Base-by-base conservation (phyloP, 2,888 invertebrate genomes). In the Drosophila leonis region DNA sequence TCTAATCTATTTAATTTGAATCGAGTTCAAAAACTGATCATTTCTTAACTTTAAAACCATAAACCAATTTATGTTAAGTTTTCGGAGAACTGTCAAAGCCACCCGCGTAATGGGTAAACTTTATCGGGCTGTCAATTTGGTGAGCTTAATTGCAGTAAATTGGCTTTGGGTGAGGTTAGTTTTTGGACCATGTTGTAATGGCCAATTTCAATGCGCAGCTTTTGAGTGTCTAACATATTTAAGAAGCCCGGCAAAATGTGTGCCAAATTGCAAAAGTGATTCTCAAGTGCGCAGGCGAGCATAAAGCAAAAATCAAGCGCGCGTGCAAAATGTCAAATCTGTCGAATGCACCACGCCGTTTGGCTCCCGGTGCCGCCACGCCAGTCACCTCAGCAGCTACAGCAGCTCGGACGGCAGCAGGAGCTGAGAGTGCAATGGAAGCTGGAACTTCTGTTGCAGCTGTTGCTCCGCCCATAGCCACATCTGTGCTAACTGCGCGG, bases 291-390 rank as follows among this genome's bases (percentile, higher is more conserved):
- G 44, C 44, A 48, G 46, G 37, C 48, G 12, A 63, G 64, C 78
- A 65, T 63, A 41, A 48, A 54, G 61, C 61, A 55, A 42, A 61
- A 62, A 20, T 27, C 20, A 54, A 56, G 29, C 52, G 31, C 39
- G 73, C 55, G 70, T 55, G 65, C 71, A 82, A 76, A 60, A 91
- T 90, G 92, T 91, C 91, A 18, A 87, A 85, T 72, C 73, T 75
- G 52, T 75, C 83, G 68, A 84, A 82, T 68, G 67, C 68, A 27
- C 70, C 83, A 59, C 83, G 90, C 27, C 90, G 90, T 27, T 12
- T 82, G 68, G 86, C 82, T 44, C 90, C 91, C 18, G 91, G 91
- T n/a, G 72, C 78, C n/a, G 91, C 91, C 24, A 82, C 88, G 63
- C 88, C 87, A 60, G 80, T 91, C 8, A 59, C 65, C 24, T 15